These are phyloP conservation scores for Drosophila sechellia DNA, from an alignment of 1,140 invertebrate genomes.

Conservation along the genomic window DNA sequence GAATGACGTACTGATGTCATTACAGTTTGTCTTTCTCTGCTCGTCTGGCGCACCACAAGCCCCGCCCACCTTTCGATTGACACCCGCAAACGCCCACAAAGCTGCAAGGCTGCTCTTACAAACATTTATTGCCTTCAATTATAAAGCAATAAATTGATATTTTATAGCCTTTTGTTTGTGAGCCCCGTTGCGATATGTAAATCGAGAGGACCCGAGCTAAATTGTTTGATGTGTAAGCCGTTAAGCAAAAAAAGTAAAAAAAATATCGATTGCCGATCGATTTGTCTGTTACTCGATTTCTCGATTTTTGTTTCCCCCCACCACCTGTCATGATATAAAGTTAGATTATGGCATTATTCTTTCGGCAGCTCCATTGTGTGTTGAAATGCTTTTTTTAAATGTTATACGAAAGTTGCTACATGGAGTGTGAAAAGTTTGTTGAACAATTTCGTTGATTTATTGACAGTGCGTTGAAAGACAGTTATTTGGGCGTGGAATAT, in stretches of 20 bases:
- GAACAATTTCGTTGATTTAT: constrained; percentile 46
- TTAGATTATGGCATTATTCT: constrained; percentile 25
- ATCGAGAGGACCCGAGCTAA: constrained; percentile 20
- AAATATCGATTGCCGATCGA: constrained; percentile 23
- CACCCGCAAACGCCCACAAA: constrained; percentile 54
- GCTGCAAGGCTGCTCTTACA: constrained; percentile 15
- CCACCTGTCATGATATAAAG: constrained; percentile 44
- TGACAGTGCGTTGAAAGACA: constrained; percentile 44
- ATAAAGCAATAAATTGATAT: constrained; percentile 72
- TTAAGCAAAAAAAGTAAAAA: constrained; percentile 7
- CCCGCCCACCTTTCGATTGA: constrained; percentile 21
- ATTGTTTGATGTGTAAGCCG: constrained; percentile 34
- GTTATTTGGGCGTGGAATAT: constrained; percentile 36
- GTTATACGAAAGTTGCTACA: constrained; percentile 27
- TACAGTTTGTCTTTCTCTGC: constrained; percentile 39
- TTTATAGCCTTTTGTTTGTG: constrained; percentile 54
- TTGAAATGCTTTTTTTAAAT: constrained; percentile 36
- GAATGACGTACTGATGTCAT: constrained; percentile 67
- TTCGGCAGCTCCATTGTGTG: constrained; percentile 38
- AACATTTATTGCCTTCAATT: constrained; percentile 76
- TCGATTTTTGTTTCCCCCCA: constrained; percentile 8
- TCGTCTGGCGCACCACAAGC: neutral
- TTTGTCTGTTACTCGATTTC: constrained; percentile 22
- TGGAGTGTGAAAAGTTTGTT: constrained; percentile 35
- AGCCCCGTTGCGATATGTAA: constrained; percentile 31